Conservation (phyloP, 2,797 vertebrate genomes). For the Euthynnus affinis region DNA sequence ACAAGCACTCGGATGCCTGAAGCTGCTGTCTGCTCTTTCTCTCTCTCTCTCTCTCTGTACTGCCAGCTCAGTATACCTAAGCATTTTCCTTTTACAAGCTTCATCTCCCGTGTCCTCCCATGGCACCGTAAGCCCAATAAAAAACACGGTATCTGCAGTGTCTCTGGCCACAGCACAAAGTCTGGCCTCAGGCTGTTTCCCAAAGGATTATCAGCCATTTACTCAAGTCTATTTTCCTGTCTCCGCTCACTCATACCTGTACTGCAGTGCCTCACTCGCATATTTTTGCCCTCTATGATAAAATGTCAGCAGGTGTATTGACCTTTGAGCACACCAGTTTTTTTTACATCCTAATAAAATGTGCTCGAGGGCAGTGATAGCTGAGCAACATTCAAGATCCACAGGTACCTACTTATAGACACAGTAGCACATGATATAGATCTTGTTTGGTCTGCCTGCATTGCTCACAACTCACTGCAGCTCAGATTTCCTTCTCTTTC, state of each 20-base stretch:
- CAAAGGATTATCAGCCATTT: constrained; percentile 52
- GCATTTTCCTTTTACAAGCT: constrained; percentile 23
- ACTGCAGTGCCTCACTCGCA: constrained; percentile 16
- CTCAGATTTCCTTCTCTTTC: no score
- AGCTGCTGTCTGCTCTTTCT: constrained; percentile 23
- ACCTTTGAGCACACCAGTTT: constrained; percentile 13
- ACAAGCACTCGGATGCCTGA: constrained; percentile 10
- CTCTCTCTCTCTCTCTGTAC: constrained; percentile 18
- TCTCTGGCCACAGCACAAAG: constrained; percentile 45
- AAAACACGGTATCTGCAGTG: constrained; percentile 48
- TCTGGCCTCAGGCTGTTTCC: constrained; percentile 45
- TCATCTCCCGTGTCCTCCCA: constrained; percentile 43
- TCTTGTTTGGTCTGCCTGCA: no score
- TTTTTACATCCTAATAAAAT: not conserved
- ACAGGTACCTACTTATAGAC: no score
- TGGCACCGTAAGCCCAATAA: not conserved
- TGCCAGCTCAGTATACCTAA: constrained; percentile 15
- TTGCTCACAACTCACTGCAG: no score
- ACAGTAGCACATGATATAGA: no score
- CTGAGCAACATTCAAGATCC: not conserved
- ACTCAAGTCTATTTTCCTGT: constrained; percentile 28
- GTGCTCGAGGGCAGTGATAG: not conserved
- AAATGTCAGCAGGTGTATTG: constrained; percentile 30
- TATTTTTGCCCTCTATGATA: not conserved
- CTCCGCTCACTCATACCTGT: constrained; percentile 15